Conservation (phyloP, 2,888 invertebrate species). For the Stenurella melanura region DNA sequence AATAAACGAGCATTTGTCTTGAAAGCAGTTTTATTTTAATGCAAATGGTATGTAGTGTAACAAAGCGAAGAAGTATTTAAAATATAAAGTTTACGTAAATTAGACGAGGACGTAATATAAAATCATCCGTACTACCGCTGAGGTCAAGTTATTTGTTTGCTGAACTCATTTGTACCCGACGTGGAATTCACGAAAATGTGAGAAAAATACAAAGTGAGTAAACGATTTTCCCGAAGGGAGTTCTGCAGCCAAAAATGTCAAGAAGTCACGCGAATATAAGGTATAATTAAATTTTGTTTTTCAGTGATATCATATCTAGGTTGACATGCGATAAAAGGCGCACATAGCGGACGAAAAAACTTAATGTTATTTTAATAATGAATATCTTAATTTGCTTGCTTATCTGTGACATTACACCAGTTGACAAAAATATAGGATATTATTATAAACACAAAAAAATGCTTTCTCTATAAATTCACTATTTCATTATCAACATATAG, state of each 20-base stretch:
- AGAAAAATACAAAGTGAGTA: slow-evolving; percentile 47
- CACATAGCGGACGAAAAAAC: background rate
- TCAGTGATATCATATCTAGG: background rate
- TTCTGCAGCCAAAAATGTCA: slow-evolving; percentile 45
- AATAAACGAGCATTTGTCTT: slow-evolving; percentile 7
- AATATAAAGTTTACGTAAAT: slow-evolving; percentile 3
- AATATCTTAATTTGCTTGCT: too few relatives aligned
- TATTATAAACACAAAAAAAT: too few relatives aligned
- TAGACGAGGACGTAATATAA: background rate
- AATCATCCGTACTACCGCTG: background rate
- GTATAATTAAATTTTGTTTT: background rate
- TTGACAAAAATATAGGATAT: too few relatives aligned
- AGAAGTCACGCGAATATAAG: slow-evolving; percentile 44
- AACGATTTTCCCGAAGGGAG: slow-evolving; percentile 41
- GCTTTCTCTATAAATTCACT: too few relatives aligned
- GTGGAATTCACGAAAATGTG: slow-evolving; percentile 39
- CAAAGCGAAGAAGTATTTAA: slow-evolving; percentile 7
- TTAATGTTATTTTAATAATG: background rate
- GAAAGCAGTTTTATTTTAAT: background rate
- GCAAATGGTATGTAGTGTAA: background rate
- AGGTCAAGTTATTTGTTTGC: slow-evolving; percentile 38
- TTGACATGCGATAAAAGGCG: background rate
- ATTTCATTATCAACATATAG: too few relatives aligned
- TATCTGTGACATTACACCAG: too few relatives aligned
- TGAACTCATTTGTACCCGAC: slow-evolving; percentile 36